Base-by-base conservation (phyloP, 2,113 vertebrate species). In the Neodontobutis hainanensis region DNA sequence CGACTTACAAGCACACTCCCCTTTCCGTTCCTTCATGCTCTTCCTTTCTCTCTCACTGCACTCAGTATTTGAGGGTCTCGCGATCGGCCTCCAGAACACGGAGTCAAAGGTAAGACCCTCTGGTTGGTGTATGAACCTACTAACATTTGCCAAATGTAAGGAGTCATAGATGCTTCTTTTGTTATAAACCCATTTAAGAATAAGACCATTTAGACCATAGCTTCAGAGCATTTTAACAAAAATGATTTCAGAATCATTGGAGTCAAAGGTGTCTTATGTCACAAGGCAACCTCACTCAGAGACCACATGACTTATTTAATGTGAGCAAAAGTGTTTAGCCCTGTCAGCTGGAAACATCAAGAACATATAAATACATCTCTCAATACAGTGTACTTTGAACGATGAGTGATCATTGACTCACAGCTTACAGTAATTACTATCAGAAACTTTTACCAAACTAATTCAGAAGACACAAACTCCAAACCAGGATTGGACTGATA, bases 31-130 rank as follows among this genome's bases (percentile, higher is more conserved):
- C 10, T 93, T 97, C 47, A 79, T 95, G 78, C 95, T 97, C 59
- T 93, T 96, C 87, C 88, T 95, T 10, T 94, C 95, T 0, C 93
- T 96, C 6, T 96, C 95, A 2, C 91, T 97, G 16, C 95, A 97
- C 75, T 96, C 95, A 0, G 85, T 96, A 34, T 97, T 97, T 40
- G 95, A 97, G 77, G 95, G 95, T 1, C 90, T 97, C 0, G 94
- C 95, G 9, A 95, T 96, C 52, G 95, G 95, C 2, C 90, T 96
- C 44, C 95, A 97, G 85, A 87, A 66, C 6, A 93, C 92, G 0
- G 81, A 94, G 8, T 90, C 92, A 0, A 91, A 92, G 45, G 92
- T 93, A 69, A 77, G 71, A 57, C 15, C 6, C 12, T 8, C 4
- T 5, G 12, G 12, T 9, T 46, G 9, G 6, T 46, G 4, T 11